Conservation (phyloP, 2,113 vertebrate species). For the Carassius auratus region DNA sequence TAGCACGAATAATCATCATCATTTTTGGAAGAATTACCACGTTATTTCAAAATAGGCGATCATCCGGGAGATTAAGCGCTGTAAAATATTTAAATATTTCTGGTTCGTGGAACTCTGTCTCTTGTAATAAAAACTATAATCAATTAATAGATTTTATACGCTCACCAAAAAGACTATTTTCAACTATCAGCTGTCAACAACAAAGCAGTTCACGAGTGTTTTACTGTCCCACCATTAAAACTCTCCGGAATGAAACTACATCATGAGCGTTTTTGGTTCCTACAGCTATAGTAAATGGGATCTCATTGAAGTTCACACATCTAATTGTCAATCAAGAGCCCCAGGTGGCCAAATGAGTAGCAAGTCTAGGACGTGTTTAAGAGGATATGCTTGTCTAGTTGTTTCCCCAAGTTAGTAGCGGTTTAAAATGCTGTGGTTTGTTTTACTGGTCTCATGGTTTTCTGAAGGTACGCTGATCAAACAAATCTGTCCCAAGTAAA, state of each 20-base stretch:
- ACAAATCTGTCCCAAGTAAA: too few species aligned
- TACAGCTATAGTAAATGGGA: not conserved
- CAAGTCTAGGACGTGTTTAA: not conserved
- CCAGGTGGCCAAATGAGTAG: not conserved
- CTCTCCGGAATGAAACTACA: slow-evolving; percentile 7
- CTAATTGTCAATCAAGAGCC: slow-evolving; percentile 11
- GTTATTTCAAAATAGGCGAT: too few species aligned
- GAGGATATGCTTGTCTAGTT: not conserved
- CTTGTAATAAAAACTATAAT: not conserved
- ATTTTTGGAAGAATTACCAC: not conserved
- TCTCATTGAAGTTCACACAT: not conserved
- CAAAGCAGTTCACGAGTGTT: slow-evolving; percentile 11
- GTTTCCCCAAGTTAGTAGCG: not conserved
- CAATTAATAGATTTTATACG: accelerated
- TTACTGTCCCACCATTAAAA: not conserved
- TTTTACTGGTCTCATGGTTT: not conserved
- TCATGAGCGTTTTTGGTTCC: slow-evolving; percentile 8
- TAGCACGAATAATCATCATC: not conserved
- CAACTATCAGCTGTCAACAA: not conserved
- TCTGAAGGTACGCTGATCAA: not conserved
- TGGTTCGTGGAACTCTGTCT: too few species aligned
- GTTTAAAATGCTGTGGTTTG: not conserved
- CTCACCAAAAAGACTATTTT: not conserved
- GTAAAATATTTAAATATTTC: not conserved
- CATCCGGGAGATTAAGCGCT: not conserved